These are phyloP conservation scores for Poeciliopsis retropinna DNA, from an alignment of 2,113 vertebrate species.

Conservation along the genomic window DNA sequence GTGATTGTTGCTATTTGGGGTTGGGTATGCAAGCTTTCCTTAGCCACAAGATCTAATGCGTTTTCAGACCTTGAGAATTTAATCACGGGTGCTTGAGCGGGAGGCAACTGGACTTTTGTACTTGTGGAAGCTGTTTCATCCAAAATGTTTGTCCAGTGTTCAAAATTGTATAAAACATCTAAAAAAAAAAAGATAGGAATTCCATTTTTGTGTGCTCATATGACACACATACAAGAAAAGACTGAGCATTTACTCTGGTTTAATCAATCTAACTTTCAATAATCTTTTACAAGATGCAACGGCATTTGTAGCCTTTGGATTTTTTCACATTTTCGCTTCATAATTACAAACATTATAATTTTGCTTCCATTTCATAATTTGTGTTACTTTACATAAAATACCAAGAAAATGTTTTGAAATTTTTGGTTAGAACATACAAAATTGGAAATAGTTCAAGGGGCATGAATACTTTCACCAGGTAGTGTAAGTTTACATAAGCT, in stretches of 20 bases:
- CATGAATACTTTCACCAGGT: too few species aligned
- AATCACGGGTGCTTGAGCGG: neutral
- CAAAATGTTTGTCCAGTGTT: neutral
- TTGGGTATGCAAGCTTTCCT: neutral
- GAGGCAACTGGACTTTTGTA: neutral
- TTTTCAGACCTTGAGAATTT: neutral
- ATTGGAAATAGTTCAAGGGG: neutral
- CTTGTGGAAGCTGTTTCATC: neutral
- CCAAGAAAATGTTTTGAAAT: neutral
- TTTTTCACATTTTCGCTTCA: neutral
- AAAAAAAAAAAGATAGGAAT: too few species aligned
- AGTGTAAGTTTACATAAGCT: too few species aligned
- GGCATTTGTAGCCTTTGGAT: neutral
- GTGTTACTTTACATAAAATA: neutral
- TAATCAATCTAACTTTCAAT: neutral
- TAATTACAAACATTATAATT: neutral
- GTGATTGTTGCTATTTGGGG: conserved; percentile 5
- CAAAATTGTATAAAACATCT: neutral
- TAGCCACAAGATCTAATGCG: neutral
- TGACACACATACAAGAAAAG: too few species aligned
- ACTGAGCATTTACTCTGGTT: too few species aligned
- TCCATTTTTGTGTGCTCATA: too few species aligned
- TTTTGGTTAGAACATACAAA: neutral
- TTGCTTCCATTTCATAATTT: neutral
- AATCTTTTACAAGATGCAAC: neutral